phyloP scores from a whole-genome alignment of 2,797 vertebrate genomes.

The Bradypodion ventrale region DNA sequence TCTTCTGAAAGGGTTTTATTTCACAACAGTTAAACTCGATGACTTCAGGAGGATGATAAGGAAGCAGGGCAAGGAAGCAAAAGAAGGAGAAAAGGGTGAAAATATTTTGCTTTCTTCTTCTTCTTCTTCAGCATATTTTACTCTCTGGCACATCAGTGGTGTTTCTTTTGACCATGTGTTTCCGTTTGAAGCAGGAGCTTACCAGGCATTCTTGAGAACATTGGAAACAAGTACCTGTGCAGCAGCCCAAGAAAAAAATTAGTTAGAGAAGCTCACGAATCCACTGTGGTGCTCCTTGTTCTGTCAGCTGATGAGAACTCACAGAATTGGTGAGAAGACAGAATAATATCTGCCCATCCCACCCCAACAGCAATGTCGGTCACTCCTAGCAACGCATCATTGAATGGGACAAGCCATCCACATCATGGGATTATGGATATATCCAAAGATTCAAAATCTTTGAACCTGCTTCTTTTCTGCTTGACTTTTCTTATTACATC shows the following conservation, averaged over 20 bases:
- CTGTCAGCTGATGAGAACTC: conserved; percentile 53
- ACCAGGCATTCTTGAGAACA: conserved; percentile 17
- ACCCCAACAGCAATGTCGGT: conserved; percentile 78
- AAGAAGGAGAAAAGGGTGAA: conserved; percentile 30
- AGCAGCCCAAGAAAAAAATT: conserved; percentile 61
- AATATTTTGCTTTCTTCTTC: neutral
- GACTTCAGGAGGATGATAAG: neutral
- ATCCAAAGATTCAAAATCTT: conserved; percentile 70
- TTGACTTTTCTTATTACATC: conserved; percentile 82
- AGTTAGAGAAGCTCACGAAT: conserved; percentile 34
- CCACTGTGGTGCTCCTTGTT: conserved; percentile 43
- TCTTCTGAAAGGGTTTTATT: conserved; percentile 38
- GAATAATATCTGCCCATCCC: neutral
- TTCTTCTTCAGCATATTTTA: neutral
- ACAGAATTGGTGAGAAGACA: conserved; percentile 57
- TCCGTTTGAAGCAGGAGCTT: conserved; percentile 47
- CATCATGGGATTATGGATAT: conserved; percentile 69
- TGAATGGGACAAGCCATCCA: conserved; percentile 80
- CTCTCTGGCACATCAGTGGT: conserved; percentile 32
- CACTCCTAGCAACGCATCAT: conserved; percentile 73
- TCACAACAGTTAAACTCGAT: conserved; percentile 22
- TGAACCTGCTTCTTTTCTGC: conserved; percentile 82
- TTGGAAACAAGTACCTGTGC: conserved; percentile 32
- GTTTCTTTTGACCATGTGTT: conserved; percentile 47
- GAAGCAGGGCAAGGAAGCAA: neutral